Percentiles rank a stretch among this genome's conserved stretches.
Conservation (phyloP, 2,113 vertebrate species). For the Neolamprologus longior region DNA sequence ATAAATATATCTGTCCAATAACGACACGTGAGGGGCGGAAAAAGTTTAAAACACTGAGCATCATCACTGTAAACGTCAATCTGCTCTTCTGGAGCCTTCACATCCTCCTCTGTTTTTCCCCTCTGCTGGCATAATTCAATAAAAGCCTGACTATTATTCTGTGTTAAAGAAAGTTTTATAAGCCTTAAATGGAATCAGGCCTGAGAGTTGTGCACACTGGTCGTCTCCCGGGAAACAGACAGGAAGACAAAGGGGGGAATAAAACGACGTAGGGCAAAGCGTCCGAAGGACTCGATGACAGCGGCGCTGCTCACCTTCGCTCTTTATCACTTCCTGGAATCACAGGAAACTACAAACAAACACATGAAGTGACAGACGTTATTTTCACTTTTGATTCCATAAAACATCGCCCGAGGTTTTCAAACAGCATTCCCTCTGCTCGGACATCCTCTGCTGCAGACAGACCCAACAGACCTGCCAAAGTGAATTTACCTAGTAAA, state of each 20-base stretch:
- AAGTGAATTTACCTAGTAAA: conserved; percentile 66
- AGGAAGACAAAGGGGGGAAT: background rate
- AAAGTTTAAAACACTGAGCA: background rate
- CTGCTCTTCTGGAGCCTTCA: background rate
- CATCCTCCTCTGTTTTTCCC: background rate
- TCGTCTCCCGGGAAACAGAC: conserved; percentile 21
- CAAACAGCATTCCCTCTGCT: conserved; percentile 13
- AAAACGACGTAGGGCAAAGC: background rate
- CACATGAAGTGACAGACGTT: background rate
- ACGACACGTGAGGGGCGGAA: background rate
- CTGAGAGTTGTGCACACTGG: conserved; percentile 33
- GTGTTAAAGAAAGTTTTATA: conserved; percentile 51
- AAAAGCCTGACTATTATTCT: conserved; percentile 56
- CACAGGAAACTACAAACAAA: background rate
- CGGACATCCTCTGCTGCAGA: conserved; percentile 19
- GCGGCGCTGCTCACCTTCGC: background rate
- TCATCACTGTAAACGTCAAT: background rate
- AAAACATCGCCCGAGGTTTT: conserved; percentile 2
- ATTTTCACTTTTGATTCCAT: background rate
- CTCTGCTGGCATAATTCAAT: conserved; percentile 44
- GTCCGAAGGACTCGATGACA: background rate
- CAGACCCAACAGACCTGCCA: conserved; percentile 48
- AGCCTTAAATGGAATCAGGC: conserved; percentile 55
- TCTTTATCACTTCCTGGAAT: background rate
- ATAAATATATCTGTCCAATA: background rate